Conservation (phyloP, 2,888 invertebrate species). For the Lasius platythorax region DNA sequence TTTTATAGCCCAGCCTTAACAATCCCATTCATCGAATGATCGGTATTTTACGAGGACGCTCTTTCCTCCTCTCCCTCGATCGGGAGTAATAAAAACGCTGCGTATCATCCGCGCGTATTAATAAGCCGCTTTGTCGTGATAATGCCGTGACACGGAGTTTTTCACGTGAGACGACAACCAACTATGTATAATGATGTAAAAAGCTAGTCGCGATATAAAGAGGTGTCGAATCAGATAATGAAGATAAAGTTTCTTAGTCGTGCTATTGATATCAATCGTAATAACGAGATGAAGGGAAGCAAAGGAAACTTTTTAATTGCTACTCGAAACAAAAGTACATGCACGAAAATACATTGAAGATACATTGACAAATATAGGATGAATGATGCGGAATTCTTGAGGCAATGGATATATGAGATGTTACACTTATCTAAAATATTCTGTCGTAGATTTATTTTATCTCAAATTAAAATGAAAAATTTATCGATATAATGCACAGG, state of each 20-base stretch:
- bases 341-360: no score
- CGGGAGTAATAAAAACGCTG: slow-evolving; percentile 40
- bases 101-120: slow-evolving; percentile 5
- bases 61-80: slow-evolving; percentile 9
- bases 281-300: neutral
- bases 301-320: slow-evolving; percentile 5
- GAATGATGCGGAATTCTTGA: no score
- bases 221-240: slow-evolving; percentile 4
- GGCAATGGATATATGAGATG: no score
- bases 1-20: slow-evolving; percentile 43
- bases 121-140: slow-evolving; percentile 52
- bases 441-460: neutral
- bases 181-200: slow-evolving; percentile 21
- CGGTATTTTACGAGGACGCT: slow-evolving; percentile 42
- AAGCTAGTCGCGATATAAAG: slow-evolving; percentile 7
- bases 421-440: no score
- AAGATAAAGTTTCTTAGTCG: slow-evolving; percentile 11
- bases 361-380: no score
- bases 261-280: neutral
- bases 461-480: slow-evolving; percentile 3
- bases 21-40: slow-evolving; percentile 11
- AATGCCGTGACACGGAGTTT: slow-evolving; percentile 13
- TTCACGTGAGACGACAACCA: neutral
- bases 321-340: neutral
- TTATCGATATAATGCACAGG: neutral